Evolutionary conservation across 1,140 invertebrate species (phyloP).

Genomic region (Batillaria attramentaria): DNA sequence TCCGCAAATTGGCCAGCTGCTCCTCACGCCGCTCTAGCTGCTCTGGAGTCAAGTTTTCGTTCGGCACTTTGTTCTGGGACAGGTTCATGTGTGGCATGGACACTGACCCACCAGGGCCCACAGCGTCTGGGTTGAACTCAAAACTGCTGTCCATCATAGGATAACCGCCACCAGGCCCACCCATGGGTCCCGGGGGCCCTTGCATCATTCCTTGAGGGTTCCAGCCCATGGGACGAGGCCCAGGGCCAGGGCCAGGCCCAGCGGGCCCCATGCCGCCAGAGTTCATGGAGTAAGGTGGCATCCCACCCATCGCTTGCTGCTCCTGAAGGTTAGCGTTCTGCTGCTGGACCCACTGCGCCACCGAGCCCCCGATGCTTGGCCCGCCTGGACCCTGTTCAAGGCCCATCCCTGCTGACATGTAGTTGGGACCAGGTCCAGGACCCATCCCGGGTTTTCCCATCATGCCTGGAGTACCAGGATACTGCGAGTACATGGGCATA

Average conservation of each 20-base stretch:
- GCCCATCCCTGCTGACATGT: constrained; percentile 14
- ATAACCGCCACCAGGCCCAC: constrained; percentile 47
- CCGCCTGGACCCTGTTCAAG: constrained; percentile 27
- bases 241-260: constrained; percentile 17
- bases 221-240: not conserved
- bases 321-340: constrained; percentile 67
- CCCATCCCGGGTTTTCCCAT: constrained; percentile 28
- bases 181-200: constrained; percentile 31
- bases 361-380: constrained; percentile 49
- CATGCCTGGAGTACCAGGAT: constrained; percentile 29
- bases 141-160: constrained; percentile 57
- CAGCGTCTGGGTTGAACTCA: constrained; percentile 56
- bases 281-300: constrained; percentile 31
- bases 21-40: constrained; percentile 83
- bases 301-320: constrained; percentile 39
- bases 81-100: constrained; percentile 57
- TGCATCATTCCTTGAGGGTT: constrained; percentile 46
- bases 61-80: constrained; percentile 76
- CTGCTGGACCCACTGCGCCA: constrained; percentile 69
- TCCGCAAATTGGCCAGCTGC: constrained; percentile 86
- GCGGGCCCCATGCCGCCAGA: constrained; percentile 52
- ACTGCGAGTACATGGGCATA: not conserved
- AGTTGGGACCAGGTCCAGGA: not conserved
- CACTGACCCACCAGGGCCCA: constrained; percentile 32
- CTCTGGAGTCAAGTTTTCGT: constrained; percentile 96